Evolutionary conservation across 1,140 invertebrate genomes (phyloP).

Genomic region (Diachasma alloeum): DNA sequence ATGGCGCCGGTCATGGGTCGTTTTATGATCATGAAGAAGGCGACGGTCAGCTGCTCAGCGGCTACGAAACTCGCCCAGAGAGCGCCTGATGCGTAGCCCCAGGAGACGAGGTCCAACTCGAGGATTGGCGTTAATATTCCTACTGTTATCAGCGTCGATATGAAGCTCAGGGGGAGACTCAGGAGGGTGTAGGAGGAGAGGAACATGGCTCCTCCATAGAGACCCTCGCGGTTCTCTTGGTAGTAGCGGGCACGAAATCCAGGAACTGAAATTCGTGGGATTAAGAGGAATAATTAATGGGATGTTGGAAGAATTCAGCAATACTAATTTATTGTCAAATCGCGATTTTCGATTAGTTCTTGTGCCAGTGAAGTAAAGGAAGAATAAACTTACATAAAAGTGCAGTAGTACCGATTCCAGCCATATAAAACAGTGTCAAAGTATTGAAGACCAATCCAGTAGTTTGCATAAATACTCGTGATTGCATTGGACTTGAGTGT

Average conservation of each 20-base stretch:
- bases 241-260: conserved; percentile 88
- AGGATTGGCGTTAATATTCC: conserved; percentile 57
- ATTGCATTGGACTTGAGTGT: conserved; percentile 55
- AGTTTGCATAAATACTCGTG: conserved; percentile 59
- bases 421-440: conserved; percentile 79
- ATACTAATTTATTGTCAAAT: too few relatives aligned
- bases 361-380: not conserved
- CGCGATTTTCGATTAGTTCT: too few relatives aligned
- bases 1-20: conserved; percentile 78
- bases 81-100: conserved; percentile 62
- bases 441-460: conserved; percentile 83
- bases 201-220: conserved; percentile 86
- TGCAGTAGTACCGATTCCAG: conserved; percentile 82
- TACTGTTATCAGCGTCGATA: conserved; percentile 62
- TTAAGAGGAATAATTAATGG: not conserved
- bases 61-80: conserved; percentile 84
- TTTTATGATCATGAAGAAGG: conserved; percentile 82
- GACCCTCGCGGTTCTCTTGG: conserved; percentile 85
- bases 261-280: conserved; percentile 74
- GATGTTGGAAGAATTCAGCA: too few relatives aligned
- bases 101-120: conserved; percentile 51
- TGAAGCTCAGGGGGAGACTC: conserved; percentile 81
- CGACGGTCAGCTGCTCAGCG: conserved; percentile 84
- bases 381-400: conserved; percentile 74
- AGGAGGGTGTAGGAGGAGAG: conserved; percentile 81